Conservation (phyloP, 2,797 vertebrate species). For the Anas bahamensis region DNA sequence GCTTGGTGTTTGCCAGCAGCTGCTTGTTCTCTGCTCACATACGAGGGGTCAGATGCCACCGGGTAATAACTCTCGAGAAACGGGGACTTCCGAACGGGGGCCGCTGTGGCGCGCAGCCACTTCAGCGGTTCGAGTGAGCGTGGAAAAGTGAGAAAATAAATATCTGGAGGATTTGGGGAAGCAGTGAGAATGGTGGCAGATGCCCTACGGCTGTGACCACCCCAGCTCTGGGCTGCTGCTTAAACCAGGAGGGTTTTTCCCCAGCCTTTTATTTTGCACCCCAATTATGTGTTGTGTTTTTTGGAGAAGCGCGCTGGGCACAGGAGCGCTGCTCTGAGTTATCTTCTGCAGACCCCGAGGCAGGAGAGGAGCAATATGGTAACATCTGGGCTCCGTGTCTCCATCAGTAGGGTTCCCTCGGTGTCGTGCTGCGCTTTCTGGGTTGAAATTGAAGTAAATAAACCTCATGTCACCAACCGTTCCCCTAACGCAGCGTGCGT, state of each 20-base stretch:
- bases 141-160: not conserved
- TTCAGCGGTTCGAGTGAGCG: not conserved
- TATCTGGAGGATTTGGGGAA: not conserved
- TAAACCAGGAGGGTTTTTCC: not conserved
- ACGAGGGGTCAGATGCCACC: not conserved
- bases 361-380: not conserved
- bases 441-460: not conserved
- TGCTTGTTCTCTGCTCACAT: not conserved
- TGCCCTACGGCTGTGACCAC: not conserved
- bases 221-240: not conserved
- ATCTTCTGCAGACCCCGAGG: not conserved
- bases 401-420: not conserved
- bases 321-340: not conserved
- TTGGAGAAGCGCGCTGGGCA: not conserved
- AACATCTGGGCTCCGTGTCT: not conserved
- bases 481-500: too few species aligned
- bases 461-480: not conserved
- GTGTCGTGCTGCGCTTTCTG: not conserved
- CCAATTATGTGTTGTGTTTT: not conserved
- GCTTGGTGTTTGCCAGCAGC: not conserved
- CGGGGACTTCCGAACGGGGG: not conserved
- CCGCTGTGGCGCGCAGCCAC: not conserved
- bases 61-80: conserved; percentile 14
- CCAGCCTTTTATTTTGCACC: not conserved
- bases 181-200: too few species aligned